These are phyloP conservation scores for Miltochrista miniata DNA, from an alignment of 2,888 invertebrate species.

Conservation along the genomic window DNA sequence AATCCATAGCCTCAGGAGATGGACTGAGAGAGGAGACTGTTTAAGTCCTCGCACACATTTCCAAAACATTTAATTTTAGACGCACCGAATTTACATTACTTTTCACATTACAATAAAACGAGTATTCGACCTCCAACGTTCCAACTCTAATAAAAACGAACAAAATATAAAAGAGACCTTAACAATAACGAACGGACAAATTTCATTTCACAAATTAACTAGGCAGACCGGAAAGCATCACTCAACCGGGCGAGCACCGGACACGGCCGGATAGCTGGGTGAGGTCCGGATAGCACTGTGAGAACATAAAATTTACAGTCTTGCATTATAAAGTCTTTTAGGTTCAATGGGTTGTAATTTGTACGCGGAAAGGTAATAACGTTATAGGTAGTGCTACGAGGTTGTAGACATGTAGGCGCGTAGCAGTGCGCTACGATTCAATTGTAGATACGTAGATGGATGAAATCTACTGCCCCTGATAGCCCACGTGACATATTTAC, in stretches of 20 bases:
- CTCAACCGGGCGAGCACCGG: conserved; percentile 44
- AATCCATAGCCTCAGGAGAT: too few species aligned
- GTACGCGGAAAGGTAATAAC: conserved; percentile 12
- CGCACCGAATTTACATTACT: too few species aligned
- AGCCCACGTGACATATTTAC: too few species aligned
- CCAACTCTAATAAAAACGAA: too few species aligned
- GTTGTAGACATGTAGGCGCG: conserved; percentile 1
- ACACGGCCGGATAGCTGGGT: conserved; percentile 48
- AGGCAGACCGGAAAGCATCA: conserved; percentile 50
- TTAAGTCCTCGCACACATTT: too few species aligned
- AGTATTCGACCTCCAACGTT: too few species aligned
- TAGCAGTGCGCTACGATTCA: background rate
- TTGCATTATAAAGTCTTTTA: conserved; percentile 39
- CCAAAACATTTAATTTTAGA: too few species aligned
- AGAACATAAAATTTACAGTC: conserved; percentile 49
- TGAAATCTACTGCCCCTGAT: too few species aligned
- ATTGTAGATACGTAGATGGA: too few species aligned
- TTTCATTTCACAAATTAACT: conserved; percentile 52
- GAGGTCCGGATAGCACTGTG: conserved; percentile 45
- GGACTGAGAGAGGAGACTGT: too few species aligned
- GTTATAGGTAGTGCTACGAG: conserved; percentile 2
- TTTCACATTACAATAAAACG: too few species aligned
- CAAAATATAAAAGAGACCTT: conserved; percentile 1
- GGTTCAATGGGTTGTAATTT: conserved; percentile 16
- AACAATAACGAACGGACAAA: conserved; percentile 43